phyloP scores from a whole-genome alignment of 2,113 vertebrate genomes.

The Malurus cyaneus region DNA sequence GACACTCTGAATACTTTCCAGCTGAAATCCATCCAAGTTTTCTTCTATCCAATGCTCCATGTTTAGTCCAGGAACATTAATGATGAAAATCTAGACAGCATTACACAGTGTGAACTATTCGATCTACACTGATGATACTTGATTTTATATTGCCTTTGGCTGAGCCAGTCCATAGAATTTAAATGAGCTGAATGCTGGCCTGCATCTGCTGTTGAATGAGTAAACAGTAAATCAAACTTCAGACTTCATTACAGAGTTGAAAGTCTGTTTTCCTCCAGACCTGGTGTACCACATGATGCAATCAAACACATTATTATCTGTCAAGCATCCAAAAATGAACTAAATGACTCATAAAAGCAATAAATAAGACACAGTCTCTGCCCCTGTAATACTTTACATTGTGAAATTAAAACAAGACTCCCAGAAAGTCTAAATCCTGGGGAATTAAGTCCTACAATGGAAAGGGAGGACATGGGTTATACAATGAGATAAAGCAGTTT shows the following conservation, averaged over 20 bases:
- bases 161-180: slow-evolving; percentile 42
- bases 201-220: slow-evolving; percentile 16
- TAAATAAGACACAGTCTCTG: not conserved
- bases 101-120: slow-evolving; percentile 70
- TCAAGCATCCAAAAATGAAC: slow-evolving; percentile 29
- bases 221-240: slow-evolving; percentile 60
- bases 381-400: not conserved
- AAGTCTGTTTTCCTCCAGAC: slow-evolving; percentile 43
- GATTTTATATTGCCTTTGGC: slow-evolving; percentile 71
- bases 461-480: not conserved
- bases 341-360: slow-evolving; percentile 39
- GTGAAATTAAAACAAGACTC: not conserved
- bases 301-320: slow-evolving; percentile 39
- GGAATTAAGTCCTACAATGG: not conserved
- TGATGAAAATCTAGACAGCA: slow-evolving; percentile 73
- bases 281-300: slow-evolving; percentile 41
- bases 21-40: slow-evolving; percentile 66
- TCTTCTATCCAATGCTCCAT: slow-evolving; percentile 4
- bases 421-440: not conserved
- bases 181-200: slow-evolving; percentile 53
- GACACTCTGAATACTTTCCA: slow-evolving; percentile 58
- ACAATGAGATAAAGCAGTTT: not conserved
- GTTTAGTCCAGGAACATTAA: slow-evolving; percentile 67
- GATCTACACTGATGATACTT: slow-evolving; percentile 34
- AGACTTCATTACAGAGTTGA: slow-evolving; percentile 15